Base-by-base conservation (phyloP, 2,113 vertebrate genomes). In the Platysternon megacephalum region DNA sequence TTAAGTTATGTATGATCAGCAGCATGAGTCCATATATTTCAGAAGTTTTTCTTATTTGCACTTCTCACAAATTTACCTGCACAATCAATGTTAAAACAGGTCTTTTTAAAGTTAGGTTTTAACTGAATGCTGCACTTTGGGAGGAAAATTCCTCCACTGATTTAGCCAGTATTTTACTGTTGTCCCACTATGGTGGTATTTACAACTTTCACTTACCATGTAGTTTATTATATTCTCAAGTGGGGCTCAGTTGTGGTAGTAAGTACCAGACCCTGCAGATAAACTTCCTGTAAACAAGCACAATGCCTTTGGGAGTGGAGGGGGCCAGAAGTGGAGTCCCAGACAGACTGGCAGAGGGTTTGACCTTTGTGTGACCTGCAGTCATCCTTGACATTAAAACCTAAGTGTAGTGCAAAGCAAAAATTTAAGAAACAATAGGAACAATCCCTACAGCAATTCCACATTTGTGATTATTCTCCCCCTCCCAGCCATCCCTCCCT, bases 111-210 rank as follows among this genome's bases (percentile, higher is more conserved):
- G 83, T 61, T 55, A 29, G 85, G n/a, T 84, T 94, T 85, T 90
- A 58, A 17, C 9, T 76, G 79, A 58, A 39, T 55, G 6, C 51
- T 32, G 39, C 51, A 26, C 44, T 82, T 24, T 52, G 84, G 55
- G 48, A 84, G 53, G 85, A 93, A 87, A 88, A 52, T 9, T 32
- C 5, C 44, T 72, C 1, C 8, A 46, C 85, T 0, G 0, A 1
- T 0, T 87, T 81, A 89, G 52, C 78, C 90, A 26, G 65, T 26
- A 84, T 78, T 61, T 46, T 0, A 1, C 82, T 82, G 48, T 49
- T 88, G 65, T 92, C 89, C 72, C 90, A 95, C 49, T 78, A 44
- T 79, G 29, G 35, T 90, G 79, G 52, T 46, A 91, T 95, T 95
- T 56, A 48, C n/a, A 86, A 2, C 35, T 87, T 84, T 68, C n/a